phyloP scores from a whole-genome alignment of 2,888 invertebrate genomes.

The Hypselothyrea guttata region DNA sequence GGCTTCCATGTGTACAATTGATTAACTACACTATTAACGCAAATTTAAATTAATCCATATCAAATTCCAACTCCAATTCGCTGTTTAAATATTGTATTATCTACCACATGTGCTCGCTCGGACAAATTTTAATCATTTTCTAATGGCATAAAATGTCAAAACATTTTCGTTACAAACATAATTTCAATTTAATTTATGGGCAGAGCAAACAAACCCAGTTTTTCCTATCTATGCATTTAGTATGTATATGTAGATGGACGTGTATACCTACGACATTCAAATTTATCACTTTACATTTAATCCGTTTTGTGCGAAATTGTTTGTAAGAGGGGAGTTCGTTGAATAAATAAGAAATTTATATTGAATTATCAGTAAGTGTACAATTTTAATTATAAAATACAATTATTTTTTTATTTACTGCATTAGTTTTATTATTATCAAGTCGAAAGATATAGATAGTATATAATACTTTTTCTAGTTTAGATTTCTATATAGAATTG shows the following conservation, averaged over 20 bases:
- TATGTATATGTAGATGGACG: too few species aligned
- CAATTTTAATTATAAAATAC: too few species aligned
- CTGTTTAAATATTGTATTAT: neutral
- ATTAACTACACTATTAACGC: conserved; percentile 54
- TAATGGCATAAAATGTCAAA: conserved; percentile 30
- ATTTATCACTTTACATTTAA: conserved; percentile 65
- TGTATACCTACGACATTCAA: conserved; percentile 43
- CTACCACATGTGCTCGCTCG: neutral
- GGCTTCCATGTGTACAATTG: conserved; percentile 26
- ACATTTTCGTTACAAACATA: conserved; percentile 39
- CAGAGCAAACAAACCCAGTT: conserved; percentile 8
- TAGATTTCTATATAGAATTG: too few species aligned
- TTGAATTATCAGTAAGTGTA: too few species aligned
- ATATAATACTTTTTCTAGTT: too few species aligned
- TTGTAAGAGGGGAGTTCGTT: conserved; percentile 21
- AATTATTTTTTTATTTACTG: too few species aligned
- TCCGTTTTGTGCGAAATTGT: conserved; percentile 29
- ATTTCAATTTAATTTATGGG: conserved; percentile 53
- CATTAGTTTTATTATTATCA: too few species aligned
- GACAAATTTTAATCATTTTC: conserved; percentile 3
- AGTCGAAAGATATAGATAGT: too few species aligned
- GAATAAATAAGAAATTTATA: neutral
- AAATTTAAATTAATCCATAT: neutral
- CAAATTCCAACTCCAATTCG: neutral
- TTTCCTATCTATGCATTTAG: conserved; percentile 8